Evolutionary conservation across 2,797 vertebrate species (phyloP), one percentile per base, ranked within the genome.

Genomic region (Cetoscarus ocellatus): DNA sequence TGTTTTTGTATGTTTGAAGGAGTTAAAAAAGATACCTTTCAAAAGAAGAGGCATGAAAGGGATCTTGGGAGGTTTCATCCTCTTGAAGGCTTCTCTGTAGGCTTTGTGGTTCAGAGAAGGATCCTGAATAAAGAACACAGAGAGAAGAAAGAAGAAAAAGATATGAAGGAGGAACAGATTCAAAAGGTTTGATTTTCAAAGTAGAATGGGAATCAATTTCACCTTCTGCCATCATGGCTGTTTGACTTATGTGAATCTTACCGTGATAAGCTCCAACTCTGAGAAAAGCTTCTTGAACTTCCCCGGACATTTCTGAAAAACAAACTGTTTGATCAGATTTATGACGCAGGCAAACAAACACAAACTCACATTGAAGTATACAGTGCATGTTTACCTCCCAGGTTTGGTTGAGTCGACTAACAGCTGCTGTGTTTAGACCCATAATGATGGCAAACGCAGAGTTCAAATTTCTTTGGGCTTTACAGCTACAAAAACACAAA

Each of bases 261-360:
- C 98, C 12, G 98, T 99, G 91, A 99, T 94, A 83, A 96, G 96
- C 93, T 99, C 98, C 83, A 99, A 93, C 88, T 99, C 98, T 14
- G 97, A 96, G 86, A 99, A 99, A 87, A 99, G 95, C 93, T 99
- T 99, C 95, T 97, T 99, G 90, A 99, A 98, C 85, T 98, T 99
- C 39, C 97, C 97, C n/a, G 97, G 97, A 90, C 98, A 97, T 96
- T 98, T 98, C 97, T 99, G 87, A 74, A 11, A 91, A 83, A 39
- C 13, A 56, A 45, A 44, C 11, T 0, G 0, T 61, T 65, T 11
- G 38, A 35, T 67, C 51, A 76, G 34, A 69, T 53, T 55, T 34
- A n/a, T 58, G 64, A 51, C 15, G 17, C 3, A 56, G 38, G 48
- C 5, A 17, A 18, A n/a, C 47, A 12, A n/a, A 2, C 19, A 12